phyloP scores from a whole-genome alignment of 2,797 vertebrate species.

The Melanotaenia trifasciata region DNA sequence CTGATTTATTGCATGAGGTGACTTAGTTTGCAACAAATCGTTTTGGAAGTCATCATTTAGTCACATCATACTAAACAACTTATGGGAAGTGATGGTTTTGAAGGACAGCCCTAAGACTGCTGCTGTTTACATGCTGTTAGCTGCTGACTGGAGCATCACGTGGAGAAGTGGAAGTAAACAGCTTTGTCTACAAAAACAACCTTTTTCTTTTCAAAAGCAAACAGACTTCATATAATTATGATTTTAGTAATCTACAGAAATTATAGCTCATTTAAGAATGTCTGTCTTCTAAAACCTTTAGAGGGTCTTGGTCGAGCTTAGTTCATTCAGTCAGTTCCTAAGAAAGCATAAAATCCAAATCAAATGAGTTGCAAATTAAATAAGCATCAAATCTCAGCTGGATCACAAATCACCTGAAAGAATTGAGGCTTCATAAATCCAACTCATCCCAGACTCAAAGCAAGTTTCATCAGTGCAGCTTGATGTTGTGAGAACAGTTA shows the following conservation, averaged over 20 bases:
- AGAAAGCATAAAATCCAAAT: background rate
- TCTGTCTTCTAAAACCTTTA: background rate
- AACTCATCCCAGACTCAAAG: background rate
- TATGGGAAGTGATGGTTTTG: background rate
- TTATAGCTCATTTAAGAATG: background rate
- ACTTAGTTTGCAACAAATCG: too few species aligned
- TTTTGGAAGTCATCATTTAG: too few species aligned
- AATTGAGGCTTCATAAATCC: background rate
- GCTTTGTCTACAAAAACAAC: background rate
- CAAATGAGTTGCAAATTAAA: background rate
- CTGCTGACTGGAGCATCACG: background rate
- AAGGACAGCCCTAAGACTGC: conserved; percentile 3
- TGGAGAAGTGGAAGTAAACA: conserved; percentile 10
- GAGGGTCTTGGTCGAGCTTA: background rate
- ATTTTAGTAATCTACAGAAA: background rate
- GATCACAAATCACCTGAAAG: background rate
- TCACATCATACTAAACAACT: background rate
- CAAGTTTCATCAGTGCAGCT: conserved; percentile 5
- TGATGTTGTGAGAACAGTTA: conserved; percentile 18
- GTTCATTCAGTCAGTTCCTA: background rate
- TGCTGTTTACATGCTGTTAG: too few species aligned
- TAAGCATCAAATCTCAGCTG: background rate
- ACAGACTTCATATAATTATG: background rate
- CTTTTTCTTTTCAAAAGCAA: background rate
- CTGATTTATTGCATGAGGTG: too few species aligned